Conservation (phyloP, 1,140 invertebrate species). For the Campodea augens region DNA sequence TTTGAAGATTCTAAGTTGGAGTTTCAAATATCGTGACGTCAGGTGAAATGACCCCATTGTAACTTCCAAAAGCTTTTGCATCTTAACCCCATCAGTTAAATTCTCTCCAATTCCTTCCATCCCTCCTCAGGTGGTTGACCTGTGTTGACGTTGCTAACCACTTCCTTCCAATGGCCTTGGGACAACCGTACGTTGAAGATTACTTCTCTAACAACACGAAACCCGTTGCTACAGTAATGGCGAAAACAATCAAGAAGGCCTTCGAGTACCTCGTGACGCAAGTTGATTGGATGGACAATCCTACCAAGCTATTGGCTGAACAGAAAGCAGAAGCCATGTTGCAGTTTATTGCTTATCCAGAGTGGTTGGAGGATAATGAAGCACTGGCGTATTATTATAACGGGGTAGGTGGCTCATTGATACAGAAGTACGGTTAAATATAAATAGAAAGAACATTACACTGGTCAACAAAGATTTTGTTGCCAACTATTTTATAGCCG, state of each 20-base stretch:
- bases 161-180: constrained; percentile 35
- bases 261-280: constrained; percentile 32
- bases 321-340: constrained; percentile 37
- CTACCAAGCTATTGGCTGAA: constrained; percentile 31
- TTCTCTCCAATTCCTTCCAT: constrained; percentile 24
- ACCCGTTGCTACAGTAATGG: constrained; percentile 27
- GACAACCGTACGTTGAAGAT: constrained; percentile 33
- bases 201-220: constrained; percentile 18
- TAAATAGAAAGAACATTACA: background rate
- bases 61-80: background rate
- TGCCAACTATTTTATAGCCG: too few relatives aligned
- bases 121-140: constrained; percentile 28
- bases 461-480: too few relatives aligned
- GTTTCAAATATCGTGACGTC: too few relatives aligned
- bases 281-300: constrained; percentile 39
- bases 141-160: constrained; percentile 33
- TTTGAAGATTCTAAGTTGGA: too few relatives aligned
- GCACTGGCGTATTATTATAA: constrained; percentile 25
- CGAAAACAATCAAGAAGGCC: constrained; percentile 31
- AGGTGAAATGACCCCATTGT: too few relatives aligned
- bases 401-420: constrained; percentile 23
- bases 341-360: constrained; percentile 43
- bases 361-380: constrained; percentile 34
- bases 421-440: too few relatives aligned
- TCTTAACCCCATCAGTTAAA: background rate